These are phyloP conservation scores for Planiliza haematocheilus DNA, from an alignment of 2,113 vertebrate genomes.

Conservation along the genomic window DNA sequence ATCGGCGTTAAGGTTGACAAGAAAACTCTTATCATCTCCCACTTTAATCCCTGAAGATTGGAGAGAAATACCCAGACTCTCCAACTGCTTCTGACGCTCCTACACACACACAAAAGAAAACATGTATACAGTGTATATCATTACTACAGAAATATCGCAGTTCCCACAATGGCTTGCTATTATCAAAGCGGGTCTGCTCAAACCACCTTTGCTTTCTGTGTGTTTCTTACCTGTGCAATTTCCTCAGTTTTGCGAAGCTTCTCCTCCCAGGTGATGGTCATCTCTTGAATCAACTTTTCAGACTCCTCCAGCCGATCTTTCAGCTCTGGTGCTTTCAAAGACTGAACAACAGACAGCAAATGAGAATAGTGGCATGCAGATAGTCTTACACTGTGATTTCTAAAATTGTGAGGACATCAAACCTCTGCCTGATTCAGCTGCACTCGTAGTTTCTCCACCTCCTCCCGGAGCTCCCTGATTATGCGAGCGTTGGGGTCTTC, in stretches of 20 bases:
- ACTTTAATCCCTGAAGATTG: conserved; percentile 98
- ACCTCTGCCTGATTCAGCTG: conserved; percentile 96
- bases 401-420: not conserved
- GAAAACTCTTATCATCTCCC: conserved; percentile 95
- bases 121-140: not conserved
- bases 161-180: no score
- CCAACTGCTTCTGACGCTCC: conserved; percentile 93
- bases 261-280: conserved; percentile 98
- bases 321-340: conserved; percentile 78
- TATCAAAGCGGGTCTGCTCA: no score
- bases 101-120: conserved; percentile 16
- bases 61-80: conserved; percentile 82
- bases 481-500: conserved; percentile 97
- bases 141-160: no score
- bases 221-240: conserved; percentile 85
- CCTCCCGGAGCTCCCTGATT: conserved; percentile 94
- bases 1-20: conserved; percentile 97
- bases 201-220: no score
- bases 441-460: conserved; percentile 93
- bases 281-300: conserved; percentile 96
- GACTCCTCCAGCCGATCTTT: conserved; percentile 90
- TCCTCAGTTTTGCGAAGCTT: conserved; percentile 95
- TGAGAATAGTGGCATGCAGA: not conserved
- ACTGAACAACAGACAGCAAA: conserved; percentile 35
- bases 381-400: fast-evolving